phyloP scores from a whole-genome alignment of 2,888 invertebrate genomes.

The Diarsia mendica region DNA sequence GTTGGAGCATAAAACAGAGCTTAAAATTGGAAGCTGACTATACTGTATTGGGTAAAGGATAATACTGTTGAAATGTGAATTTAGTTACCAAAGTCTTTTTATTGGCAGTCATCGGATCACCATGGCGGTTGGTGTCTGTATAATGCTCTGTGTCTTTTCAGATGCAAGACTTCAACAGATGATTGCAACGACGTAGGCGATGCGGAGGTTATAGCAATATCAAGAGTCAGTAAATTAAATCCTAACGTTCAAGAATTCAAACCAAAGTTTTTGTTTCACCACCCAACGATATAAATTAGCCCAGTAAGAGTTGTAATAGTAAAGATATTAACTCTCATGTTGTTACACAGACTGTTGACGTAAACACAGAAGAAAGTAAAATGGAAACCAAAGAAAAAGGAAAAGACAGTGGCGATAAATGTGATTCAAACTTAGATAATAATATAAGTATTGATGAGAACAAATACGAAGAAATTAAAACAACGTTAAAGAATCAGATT shows the following conservation, averaged over 20 bases:
- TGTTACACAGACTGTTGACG: constrained; percentile 35
- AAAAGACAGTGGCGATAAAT: constrained; percentile 9
- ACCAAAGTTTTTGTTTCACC: constrained; percentile 62
- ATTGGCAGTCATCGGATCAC: not conserved
- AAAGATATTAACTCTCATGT: constrained; percentile 24
- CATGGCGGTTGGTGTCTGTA: not conserved
- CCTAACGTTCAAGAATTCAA: constrained; percentile 77
- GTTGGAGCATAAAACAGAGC: not conserved
- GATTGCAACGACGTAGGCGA: constrained; percentile 10
- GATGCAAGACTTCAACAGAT: constrained; percentile 58
- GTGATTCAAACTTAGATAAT: not conserved
- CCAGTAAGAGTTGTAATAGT: not conserved
- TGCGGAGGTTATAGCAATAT: too few species aligned
- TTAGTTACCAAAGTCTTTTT: not conserved
- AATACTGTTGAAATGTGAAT: not conserved
- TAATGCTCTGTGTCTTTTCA: constrained; percentile 46
- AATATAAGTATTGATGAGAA: constrained; percentile 27
- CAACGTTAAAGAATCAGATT: constrained; percentile 73
- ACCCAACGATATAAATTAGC: not conserved
- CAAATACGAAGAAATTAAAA: constrained; percentile 59
- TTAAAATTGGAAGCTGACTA: not conserved
- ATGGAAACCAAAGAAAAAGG: not conserved
- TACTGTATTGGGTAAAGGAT: not conserved
- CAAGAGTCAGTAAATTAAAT: constrained; percentile 77
- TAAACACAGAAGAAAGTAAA: constrained; percentile 10